A percentile compares a stretch with the other conserved stretches of the same genome.
These are phyloP conservation scores for Caenorhabditis sp. DNA, from an alignment of 2,888 invertebrate genomes.

Conservation along the genomic window DNA sequence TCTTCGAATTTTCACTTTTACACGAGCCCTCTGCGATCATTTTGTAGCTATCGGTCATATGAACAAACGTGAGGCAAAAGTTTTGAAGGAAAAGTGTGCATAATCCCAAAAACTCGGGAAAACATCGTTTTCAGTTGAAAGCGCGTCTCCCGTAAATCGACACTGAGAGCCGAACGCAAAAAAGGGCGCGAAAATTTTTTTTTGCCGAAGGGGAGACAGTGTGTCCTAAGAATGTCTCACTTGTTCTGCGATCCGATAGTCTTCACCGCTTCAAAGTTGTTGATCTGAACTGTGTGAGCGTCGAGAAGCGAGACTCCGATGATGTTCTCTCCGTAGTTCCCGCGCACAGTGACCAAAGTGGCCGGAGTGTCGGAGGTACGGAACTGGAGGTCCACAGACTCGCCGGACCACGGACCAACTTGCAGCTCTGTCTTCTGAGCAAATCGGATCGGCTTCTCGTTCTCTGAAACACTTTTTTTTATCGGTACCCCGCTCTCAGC, in stretches of 20 bases:
- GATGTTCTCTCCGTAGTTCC: constrained; percentile 44
- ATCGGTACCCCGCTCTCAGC: too few species aligned
- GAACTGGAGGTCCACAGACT: constrained; percentile 51
- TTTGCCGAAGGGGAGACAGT: too few species aligned
- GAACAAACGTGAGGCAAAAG: too few species aligned
- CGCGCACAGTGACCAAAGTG: constrained; percentile 26
- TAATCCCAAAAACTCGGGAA: too few species aligned
- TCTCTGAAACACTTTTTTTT: constrained; percentile 7
- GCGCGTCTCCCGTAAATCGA: too few species aligned
- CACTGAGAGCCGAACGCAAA: too few species aligned
- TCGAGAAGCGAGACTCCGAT: constrained; percentile 33
- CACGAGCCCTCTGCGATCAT: too few species aligned
- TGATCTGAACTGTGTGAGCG: constrained; percentile 45
- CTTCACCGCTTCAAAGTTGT: constrained; percentile 27
- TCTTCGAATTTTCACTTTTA: too few species aligned
- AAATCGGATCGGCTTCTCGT: constrained; percentile 48
- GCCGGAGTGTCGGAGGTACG: constrained; percentile 45
- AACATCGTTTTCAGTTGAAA: too few species aligned
- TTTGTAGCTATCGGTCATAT: too few species aligned
- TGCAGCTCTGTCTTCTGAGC: constrained; percentile 23
- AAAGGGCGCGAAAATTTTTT: background rate
- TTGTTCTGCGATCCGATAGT: constrained; percentile 43
- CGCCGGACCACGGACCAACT: constrained; percentile 49
- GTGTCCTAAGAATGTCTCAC: constrained; percentile 1
- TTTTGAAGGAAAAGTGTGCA: too few species aligned